Base-by-base conservation (phyloP, 2,797 vertebrate genomes). In the Danionella dracula region DNA sequence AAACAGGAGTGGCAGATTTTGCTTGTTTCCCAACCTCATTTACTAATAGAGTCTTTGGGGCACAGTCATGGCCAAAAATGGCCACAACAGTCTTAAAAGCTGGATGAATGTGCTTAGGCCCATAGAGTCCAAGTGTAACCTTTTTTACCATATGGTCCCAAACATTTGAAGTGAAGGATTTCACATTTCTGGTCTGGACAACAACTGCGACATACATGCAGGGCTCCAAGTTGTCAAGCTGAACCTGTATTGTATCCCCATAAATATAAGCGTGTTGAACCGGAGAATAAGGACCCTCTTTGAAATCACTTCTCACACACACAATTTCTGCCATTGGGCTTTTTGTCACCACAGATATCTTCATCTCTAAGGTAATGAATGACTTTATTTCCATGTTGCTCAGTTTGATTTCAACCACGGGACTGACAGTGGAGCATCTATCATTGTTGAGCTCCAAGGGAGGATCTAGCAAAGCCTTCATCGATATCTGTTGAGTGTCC, bases 51-150 rank as follows among this genome's bases (percentile, higher is more conserved):
- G 90, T 95, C 79, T 95, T 96, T 1, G 97, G 97, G 0, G 95
- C 89, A 0, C 94, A 96, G 17, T 97, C 95, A 0, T 99, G 97
- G 4, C 95, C 94, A 0, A 99, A 99, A 72, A 98, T 70, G 15
- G 96, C 95, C 63, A 97, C 92, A 0, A 99, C 96, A 0, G 93
- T 90, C 79, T 96, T 98, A 77, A 99, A 99, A 10, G 94, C 93
- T 0, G 97, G 97, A 70, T 99, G 97, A 53, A 98, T 94, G 82
- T 99, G 94, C 48, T 97, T 97, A 16, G 97, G 97, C 23, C 97
- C 97, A 0, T 99, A 99, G 1, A 99, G 87, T 0, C 93, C 96
- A 50, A 99, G 79, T 0, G 94, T 99, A 53, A 99, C 80, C 58
- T 90, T 95, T 70, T 96, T 97, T 60, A 86, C 81, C 72, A 97